phyloP scores from a whole-genome alignment of 2,888 invertebrate genomes.

The Apotomis betuletana region DNA sequence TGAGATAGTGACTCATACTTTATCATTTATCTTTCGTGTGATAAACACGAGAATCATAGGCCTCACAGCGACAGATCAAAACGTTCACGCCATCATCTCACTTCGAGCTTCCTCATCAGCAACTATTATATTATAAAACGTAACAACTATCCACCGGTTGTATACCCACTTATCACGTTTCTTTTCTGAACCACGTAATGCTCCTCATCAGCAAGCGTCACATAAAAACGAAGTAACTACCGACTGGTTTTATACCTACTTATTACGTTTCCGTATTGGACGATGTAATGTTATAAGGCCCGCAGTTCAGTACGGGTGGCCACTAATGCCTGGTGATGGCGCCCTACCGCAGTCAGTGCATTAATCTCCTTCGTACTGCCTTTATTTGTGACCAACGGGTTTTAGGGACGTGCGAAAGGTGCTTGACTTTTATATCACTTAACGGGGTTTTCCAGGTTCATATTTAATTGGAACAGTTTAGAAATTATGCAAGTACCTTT shows the following conservation, averaged over 20 bases:
- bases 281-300: constrained; percentile 48
- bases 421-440: constrained; percentile 19
- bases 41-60: not conserved
- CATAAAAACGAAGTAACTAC: not conserved
- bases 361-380: constrained; percentile 47
- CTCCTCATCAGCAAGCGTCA: constrained; percentile 1
- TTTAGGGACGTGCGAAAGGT: constrained; percentile 27
- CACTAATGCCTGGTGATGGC: constrained; percentile 60
- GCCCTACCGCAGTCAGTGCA: constrained; percentile 43
- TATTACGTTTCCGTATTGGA: constrained; percentile 43
- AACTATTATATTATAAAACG: not conserved
- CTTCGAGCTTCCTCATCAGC: constrained; percentile 18
- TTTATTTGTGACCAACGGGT: constrained; percentile 44
- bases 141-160: not conserved
- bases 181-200: constrained; percentile 51
- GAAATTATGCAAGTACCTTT: not conserved
- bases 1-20: no score
- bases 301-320: constrained; percentile 59
- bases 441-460: constrained; percentile 18
- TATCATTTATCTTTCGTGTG: no score
- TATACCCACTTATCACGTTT: constrained; percentile 8
- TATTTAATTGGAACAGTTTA: constrained; percentile 12
- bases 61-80: constrained; percentile 18
- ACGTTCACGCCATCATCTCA: constrained; percentile 18
- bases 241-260: not conserved